phyloP scores from a whole-genome alignment of 2,888 invertebrate species.

The Phania funesta region DNA sequence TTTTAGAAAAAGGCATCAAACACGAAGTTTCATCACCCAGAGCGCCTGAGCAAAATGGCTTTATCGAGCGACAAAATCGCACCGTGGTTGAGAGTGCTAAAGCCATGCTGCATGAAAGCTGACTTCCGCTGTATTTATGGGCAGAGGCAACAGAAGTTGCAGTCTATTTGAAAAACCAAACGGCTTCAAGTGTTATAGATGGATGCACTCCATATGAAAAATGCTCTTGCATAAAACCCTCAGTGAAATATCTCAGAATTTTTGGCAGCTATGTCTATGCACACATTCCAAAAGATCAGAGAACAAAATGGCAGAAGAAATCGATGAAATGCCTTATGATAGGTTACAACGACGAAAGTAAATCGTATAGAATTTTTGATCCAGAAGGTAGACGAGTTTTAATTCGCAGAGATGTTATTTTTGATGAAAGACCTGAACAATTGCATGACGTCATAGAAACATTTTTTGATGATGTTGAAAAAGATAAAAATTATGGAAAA shows the following conservation, averaged over 20 bases:
- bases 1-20: too few species aligned
- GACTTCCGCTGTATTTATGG: conserved; percentile 3
- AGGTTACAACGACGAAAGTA: too few species aligned
- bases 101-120: conserved; percentile 10
- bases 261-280: too few species aligned
- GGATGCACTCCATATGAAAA: conserved; percentile 21
- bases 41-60: conserved; percentile 43
- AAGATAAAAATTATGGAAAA: too few species aligned
- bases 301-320: too few species aligned
- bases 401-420: not conserved
- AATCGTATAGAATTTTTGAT: too few species aligned
- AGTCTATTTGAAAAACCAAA: conserved; percentile 39
- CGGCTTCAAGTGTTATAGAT: conserved; percentile 23
- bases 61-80: conserved; percentile 41
- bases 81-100: conserved; percentile 41
- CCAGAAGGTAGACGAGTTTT: not conserved
- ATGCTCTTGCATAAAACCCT: conserved; percentile 8
- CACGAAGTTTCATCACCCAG: conserved; percentile 9
- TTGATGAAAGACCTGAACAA: too few species aligned
- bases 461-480: too few species aligned
- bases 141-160: conserved; percentile 39
- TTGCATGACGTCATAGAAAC: too few species aligned
- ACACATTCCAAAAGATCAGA: too few species aligned
- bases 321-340: too few species aligned
- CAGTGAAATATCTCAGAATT: not conserved